Evolutionary conservation across 2,113 vertebrate species (phyloP), one percentile per base, ranked within the genome.

Genomic region (Tonatia bakeri): DNA sequence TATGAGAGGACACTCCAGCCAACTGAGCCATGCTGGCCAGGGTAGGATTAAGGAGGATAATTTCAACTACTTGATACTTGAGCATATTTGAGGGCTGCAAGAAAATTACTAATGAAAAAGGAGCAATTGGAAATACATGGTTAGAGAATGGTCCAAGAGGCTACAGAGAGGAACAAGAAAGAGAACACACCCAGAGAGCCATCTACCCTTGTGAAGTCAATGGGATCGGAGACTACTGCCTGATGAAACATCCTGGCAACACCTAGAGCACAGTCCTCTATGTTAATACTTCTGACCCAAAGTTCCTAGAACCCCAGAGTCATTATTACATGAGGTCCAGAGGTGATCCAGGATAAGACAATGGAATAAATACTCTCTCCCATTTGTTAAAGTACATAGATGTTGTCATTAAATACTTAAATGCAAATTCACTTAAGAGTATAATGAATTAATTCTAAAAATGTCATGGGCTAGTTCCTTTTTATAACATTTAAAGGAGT

Each of bases 281-380:
- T 2, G 20, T 19, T 54, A 28, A 12, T 2, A 43, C 12, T 54
- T 45, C n/a, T 24, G 20, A 56, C 12, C 43, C 4, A 31, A 14
- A 20, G 17, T 43, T 77, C 65, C 56, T 3, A 17, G 38, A 56
- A 17, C 2, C 38, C 43, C 73, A 26, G 14, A 47, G 61, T 65
- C 69, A n/a, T 64, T 26, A 17, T 75, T 20, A 17, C 17, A 47
- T 52, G 13, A 28, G 1, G 24, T 56, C 40, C 45, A 52, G 24
- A 61, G 73, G 17, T 24, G 33, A 81, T 43, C 72, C 40, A 72
- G 59, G 16, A 33, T 45, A 31, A 88, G 33, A 28, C 47, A 3
- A 26, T 76, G 69, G 82, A 83, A 64, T 54, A 72, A 88, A 43
- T 33, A 75, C 11, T 14, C 80, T 92, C 76, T 83, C 28, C 85